Evolutionary conservation across 1,140 invertebrate species (phyloP).

Genomic region (Coenobita brevimanus): DNA sequence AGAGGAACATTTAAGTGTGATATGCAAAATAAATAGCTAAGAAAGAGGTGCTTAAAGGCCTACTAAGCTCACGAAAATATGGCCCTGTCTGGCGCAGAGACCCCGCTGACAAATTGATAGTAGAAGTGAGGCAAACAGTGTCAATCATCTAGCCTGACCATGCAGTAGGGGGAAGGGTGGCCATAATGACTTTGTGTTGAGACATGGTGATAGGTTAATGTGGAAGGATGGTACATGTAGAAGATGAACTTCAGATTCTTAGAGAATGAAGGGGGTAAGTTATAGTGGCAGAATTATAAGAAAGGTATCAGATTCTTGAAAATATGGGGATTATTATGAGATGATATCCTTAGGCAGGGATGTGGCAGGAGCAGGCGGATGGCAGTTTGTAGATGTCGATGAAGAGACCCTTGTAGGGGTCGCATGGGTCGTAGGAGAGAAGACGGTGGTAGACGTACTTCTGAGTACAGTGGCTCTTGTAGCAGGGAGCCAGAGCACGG

Average conservation of each 20-base stretch:
- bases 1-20: no score
- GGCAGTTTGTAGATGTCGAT: conserved; percentile 71
- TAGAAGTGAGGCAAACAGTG: conserved; percentile 20
- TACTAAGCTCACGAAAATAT: no score
- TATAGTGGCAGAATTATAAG: no score
- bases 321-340: no score
- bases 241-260: neutral
- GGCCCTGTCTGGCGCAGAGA: neutral
- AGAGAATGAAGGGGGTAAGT: no score
- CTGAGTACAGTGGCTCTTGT: conserved; percentile 70
- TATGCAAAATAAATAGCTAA: no score
- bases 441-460: conserved; percentile 71
- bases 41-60: no score
- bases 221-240: neutral
- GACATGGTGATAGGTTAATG: neutral
- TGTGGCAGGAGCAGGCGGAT: conserved; percentile 71
- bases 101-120: neutral
- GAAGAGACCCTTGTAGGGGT: conserved; percentile 71
- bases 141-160: conserved; percentile 41
- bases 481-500: conserved; percentile 71
- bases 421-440: conserved; percentile 71
- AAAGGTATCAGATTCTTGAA: no score
- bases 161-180: neutral
- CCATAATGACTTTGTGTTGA: neutral
- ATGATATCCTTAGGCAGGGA: conserved; percentile 53